phyloP scores from a whole-genome alignment of 1,140 invertebrate genomes.

The Drosophila paulistorum region DNA sequence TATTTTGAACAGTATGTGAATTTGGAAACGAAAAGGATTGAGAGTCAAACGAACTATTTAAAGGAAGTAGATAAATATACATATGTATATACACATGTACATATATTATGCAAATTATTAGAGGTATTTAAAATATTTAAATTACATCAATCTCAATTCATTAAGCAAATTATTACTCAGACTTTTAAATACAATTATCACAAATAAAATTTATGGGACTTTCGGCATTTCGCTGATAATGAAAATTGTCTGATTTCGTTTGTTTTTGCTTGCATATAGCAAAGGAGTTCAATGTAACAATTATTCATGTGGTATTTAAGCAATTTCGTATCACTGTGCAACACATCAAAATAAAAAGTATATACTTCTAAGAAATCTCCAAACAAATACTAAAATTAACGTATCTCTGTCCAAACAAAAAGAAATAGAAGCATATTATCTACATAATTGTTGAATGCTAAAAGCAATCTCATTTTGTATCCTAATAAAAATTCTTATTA shows the following conservation, averaged over 20 bases:
- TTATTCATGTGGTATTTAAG: constrained; percentile 29
- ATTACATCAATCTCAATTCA: constrained; percentile 15
- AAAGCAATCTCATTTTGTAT: constrained; percentile 24
- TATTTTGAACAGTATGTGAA: no score
- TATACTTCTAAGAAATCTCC: constrained; percentile 20
- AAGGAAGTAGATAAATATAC: background rate
- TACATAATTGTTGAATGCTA: background rate
- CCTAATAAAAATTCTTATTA: constrained; percentile 12
- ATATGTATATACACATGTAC: no score
- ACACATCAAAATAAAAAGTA: constrained; percentile 6
- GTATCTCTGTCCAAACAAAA: background rate
- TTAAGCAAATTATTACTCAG: constrained; percentile 29
- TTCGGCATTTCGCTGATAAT: constrained; percentile 30
- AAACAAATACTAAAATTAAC: background rate
- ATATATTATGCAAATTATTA: background rate
- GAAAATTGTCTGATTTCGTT: constrained; percentile 15
- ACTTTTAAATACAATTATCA: constrained; percentile 20
- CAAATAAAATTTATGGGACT: constrained; percentile 36
- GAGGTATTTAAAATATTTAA: background rate
- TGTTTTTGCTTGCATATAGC: background rate
- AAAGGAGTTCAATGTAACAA: constrained; percentile 37
- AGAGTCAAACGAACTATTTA: background rate
- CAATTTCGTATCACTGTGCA: constrained; percentile 37
- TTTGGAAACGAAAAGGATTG: no score
- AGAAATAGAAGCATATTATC: background rate